These are phyloP conservation scores for Pitta sordida DNA, from an alignment of 2,113 vertebrate genomes.

Conservation along the genomic window DNA sequence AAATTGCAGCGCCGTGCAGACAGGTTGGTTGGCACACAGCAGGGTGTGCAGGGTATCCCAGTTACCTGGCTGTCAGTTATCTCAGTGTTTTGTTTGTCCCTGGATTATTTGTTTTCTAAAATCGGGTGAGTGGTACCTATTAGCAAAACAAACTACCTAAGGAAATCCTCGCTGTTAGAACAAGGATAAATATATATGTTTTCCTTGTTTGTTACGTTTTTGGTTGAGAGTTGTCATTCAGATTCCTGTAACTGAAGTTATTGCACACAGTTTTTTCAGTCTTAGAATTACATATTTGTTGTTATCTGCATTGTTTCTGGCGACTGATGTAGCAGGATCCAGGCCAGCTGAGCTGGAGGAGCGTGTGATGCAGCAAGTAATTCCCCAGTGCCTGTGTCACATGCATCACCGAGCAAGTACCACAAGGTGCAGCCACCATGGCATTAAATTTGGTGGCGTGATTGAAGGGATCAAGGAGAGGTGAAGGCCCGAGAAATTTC, in stretches of 20 bases:
- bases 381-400: neutral
- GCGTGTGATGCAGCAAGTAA: neutral
- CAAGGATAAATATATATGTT: neutral
- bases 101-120: neutral
- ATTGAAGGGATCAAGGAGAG: neutral
- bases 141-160: neutral
- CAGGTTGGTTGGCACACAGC: neutral
- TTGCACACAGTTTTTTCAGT: rapidly evolving
- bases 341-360: neutral
- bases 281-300: neutral
- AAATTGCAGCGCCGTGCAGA: neutral
- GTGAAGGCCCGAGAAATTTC: neutral
- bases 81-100: neutral
- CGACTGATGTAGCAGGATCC: neutral
- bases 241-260: neutral
- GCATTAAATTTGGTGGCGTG: neutral
- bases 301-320: neutral
- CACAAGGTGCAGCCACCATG: neutral
- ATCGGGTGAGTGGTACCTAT: neutral
- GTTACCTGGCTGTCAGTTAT: neutral
- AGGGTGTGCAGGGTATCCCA: rapidly evolving
- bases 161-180: neutral
- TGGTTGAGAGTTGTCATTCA: neutral
- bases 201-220: neutral
- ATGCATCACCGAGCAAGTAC: neutral